Evolutionary conservation across 2,888 invertebrate genomes (phyloP).

Genomic region (Hirtodrosophila confusa): DNA sequence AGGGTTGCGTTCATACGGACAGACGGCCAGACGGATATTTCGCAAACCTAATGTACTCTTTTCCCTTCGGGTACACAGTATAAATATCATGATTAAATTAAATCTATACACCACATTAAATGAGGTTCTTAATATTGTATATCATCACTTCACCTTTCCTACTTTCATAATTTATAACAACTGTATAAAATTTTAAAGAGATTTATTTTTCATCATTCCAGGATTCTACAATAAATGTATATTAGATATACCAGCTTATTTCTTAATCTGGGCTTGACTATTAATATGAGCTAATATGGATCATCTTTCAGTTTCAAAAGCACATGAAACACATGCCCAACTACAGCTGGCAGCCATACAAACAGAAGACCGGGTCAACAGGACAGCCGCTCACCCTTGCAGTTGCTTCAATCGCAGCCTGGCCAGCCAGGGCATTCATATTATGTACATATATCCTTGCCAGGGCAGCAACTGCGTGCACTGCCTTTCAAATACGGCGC

Average conservation of each 20-base stretch:
- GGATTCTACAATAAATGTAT: not conserved
- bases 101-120: too few species aligned
- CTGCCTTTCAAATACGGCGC: slow-evolving; percentile 47
- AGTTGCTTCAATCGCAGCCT: too few species aligned
- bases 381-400: not conserved
- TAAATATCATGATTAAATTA: too few species aligned
- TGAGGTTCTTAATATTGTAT: too few species aligned
- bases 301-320: slow-evolving; percentile 25
- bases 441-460: slow-evolving; percentile 27
- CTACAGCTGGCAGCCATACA: slow-evolving; percentile 17
- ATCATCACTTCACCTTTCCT: too few species aligned
- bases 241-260: not conserved
- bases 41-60: too few species aligned
- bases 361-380: slow-evolving; percentile 37
- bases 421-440: slow-evolving; percentile 7
- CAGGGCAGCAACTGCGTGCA: slow-evolving; percentile 44
- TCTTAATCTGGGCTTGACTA: not conserved
- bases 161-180: too few species aligned
- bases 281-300: slow-evolving; percentile 22
- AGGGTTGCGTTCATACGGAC: too few species aligned
- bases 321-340: slow-evolving; percentile 58
- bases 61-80: too few species aligned
- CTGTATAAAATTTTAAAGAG: too few species aligned
- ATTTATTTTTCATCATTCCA: too few species aligned
- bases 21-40: too few species aligned